Evolutionary conservation across 2,113 vertebrate species (phyloP).

Genomic region (Brachypodius melanocephalos): DNA sequence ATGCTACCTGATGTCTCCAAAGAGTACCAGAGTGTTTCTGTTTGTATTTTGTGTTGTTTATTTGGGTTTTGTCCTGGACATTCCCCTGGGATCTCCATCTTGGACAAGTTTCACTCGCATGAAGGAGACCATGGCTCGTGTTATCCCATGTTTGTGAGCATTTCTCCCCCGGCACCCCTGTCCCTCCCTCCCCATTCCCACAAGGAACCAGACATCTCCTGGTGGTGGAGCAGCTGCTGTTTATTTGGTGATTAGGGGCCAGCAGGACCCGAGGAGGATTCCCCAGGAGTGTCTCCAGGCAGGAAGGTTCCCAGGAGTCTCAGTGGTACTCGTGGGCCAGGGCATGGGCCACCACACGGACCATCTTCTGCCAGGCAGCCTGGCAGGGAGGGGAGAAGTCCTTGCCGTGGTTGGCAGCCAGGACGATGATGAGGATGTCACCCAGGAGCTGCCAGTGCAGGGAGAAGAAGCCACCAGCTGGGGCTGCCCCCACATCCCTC

Average conservation of each 20-base stretch:
- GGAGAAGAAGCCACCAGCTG: background rate
- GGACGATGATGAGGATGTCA: conserved; percentile 72
- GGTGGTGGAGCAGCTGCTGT: background rate
- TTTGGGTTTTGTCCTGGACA: too few relatives aligned
- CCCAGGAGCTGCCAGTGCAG: conserved; percentile 73
- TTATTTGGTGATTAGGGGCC: background rate
- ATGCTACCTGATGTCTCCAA: background rate
- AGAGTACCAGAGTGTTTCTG: background rate
- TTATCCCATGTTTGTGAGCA: rapidly evolving
- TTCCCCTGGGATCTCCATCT: background rate
- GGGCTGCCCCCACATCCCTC: background rate
- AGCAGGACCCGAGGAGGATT: background rate
- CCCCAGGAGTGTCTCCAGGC: rapidly evolving
- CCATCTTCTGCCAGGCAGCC: conserved; percentile 78
- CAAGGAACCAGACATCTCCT: background rate
- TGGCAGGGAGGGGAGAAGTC: conserved; percentile 65
- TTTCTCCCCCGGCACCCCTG: background rate
- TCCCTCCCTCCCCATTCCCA: background rate
- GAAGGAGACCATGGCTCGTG: rapidly evolving
- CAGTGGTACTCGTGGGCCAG: conserved; percentile 80
- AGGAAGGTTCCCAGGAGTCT: rapidly evolving
- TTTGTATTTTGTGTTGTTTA: background rate
- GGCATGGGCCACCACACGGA: conserved; percentile 73
- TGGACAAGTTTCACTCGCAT: background rate
- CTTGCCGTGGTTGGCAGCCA: conserved; percentile 52